Percentiles rank a stretch among this genome's conserved stretches.
Conservation (phyloP, 2,888 invertebrate species). For the Boloria selene region DNA sequence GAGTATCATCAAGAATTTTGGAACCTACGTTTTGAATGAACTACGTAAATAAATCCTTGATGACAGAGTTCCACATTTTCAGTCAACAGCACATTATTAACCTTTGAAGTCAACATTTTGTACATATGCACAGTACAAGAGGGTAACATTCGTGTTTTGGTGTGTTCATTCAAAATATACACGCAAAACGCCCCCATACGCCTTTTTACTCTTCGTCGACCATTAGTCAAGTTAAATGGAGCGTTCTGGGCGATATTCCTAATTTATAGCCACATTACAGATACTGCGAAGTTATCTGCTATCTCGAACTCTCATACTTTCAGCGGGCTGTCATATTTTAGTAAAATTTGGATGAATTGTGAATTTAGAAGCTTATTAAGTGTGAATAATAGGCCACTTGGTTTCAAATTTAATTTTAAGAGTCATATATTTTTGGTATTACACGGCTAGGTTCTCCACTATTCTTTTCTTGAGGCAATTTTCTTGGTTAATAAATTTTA, state of each 20-base stretch:
- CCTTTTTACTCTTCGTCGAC: slow-evolving; percentile 59
- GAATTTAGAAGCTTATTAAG: slow-evolving; percentile 19
- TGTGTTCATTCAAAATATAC: slow-evolving; percentile 29
- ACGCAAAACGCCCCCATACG: slow-evolving; percentile 33
- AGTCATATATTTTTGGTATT: background rate
- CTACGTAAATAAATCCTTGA: no score
- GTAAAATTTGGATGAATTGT: slow-evolving; percentile 30
- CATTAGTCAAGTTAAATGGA: slow-evolving; percentile 71
- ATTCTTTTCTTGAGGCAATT: background rate
- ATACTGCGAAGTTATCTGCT: slow-evolving; percentile 41
- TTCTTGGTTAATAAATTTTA: background rate
- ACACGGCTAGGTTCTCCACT: background rate
- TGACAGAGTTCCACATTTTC: no score
- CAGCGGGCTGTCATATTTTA: slow-evolving; percentile 35
- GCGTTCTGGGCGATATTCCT: slow-evolving; percentile 62
- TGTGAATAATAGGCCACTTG: slow-evolving; percentile 13
- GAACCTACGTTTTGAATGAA: no score
- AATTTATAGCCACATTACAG: slow-evolving; percentile 59
- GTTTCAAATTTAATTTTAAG: slow-evolving; percentile 20
- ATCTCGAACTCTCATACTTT: slow-evolving; percentile 40
- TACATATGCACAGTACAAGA: background rate
- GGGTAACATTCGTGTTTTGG: slow-evolving; percentile 1
- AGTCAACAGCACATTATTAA: no score
- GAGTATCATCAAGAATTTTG: no score
- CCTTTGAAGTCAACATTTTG: background rate